phyloP scores from a whole-genome alignment of 2,113 vertebrate species.

The Malurus melanocephalus region DNA sequence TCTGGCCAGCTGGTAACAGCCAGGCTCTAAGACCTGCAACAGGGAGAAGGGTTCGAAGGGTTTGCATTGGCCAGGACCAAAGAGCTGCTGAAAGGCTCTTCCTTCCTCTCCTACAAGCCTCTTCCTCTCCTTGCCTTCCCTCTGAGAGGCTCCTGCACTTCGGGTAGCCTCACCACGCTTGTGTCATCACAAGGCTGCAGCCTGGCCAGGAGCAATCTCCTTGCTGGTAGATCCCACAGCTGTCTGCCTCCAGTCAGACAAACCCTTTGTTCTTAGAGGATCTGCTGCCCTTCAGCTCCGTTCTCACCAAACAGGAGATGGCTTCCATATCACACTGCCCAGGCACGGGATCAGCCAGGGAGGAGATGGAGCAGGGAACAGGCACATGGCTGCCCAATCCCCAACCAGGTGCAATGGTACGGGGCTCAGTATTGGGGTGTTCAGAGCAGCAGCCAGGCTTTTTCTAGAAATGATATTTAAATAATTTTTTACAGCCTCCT shows the following conservation, averaged over 20 bases:
- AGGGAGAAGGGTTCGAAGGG: background rate
- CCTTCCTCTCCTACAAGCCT: background rate
- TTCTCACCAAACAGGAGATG: background rate
- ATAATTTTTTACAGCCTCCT: background rate
- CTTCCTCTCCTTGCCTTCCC: background rate
- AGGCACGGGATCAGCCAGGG: background rate
- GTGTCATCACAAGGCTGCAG: background rate
- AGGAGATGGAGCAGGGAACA: background rate
- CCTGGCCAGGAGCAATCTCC: background rate
- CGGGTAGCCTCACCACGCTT: rapidly evolving
- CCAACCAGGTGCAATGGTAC: rapidly evolving
- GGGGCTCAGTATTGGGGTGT: background rate
- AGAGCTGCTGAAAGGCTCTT: background rate
- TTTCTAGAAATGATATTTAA: background rate
- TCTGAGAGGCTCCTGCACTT: background rate
- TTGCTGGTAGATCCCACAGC: background rate
- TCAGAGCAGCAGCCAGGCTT: background rate
- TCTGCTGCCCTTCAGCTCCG: background rate
- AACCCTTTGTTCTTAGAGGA: background rate
- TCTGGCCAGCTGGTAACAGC: background rate
- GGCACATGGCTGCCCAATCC: background rate
- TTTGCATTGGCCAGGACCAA: background rate
- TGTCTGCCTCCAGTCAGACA: background rate
- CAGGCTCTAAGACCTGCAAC: background rate
- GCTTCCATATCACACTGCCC: background rate